Conservation (phyloP, 2,888 invertebrate species). For the Zhuqinia jingwanae region DNA sequence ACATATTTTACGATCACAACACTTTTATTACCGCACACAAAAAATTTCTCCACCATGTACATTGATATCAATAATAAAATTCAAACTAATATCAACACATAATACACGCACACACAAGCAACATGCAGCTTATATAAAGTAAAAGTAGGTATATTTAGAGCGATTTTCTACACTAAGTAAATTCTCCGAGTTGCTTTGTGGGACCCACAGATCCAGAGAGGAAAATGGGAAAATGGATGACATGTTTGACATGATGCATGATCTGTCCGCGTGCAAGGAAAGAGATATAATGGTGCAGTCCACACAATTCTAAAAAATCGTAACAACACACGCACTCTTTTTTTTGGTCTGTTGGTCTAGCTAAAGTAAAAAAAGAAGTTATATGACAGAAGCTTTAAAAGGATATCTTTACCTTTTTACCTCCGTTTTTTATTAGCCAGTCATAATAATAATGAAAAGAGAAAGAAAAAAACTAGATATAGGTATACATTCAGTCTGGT, state of each 20-base stretch:
- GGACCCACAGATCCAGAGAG: background rate
- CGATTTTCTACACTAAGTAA: too few relatives aligned
- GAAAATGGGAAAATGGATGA: conserved; percentile 14
- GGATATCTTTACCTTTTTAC: background rate
- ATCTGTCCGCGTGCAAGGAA: conserved; percentile 14
- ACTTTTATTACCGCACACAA: too few relatives aligned
- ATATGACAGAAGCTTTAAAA: conserved; percentile 1
- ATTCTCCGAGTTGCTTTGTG: too few relatives aligned
- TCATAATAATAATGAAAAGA: background rate
- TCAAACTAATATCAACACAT: too few relatives aligned
- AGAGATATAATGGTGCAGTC: conserved; percentile 17
- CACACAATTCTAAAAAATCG: conserved; percentile 41
- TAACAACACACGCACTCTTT: conserved; percentile 50
- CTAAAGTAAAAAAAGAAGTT: background rate
- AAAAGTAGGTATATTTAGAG: too few relatives aligned
- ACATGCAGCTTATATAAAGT: too few relatives aligned
- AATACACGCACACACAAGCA: too few relatives aligned
- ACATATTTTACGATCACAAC: too few relatives aligned
- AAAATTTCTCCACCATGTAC: too few relatives aligned
- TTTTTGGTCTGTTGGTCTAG: background rate
- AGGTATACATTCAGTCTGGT: background rate
- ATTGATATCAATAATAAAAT: too few relatives aligned
- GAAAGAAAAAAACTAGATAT: background rate
- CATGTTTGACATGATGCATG: conserved; percentile 39
- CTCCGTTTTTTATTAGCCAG: background rate